Base-by-base conservation (phyloP, 2,888 invertebrate genomes). In the Melipona beecheii region DNA sequence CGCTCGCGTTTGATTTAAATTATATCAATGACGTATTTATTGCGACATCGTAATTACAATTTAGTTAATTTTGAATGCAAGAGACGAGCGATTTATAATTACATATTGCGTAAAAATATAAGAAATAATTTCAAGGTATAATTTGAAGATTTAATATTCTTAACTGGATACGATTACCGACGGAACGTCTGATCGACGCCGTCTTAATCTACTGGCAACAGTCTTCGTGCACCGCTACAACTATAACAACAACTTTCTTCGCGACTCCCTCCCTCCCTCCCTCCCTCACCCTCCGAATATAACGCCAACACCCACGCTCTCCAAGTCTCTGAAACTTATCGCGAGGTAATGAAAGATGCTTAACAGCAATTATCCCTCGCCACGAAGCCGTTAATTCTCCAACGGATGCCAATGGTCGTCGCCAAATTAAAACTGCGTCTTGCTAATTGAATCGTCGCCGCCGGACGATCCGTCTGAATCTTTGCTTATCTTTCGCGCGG, bases 401-500 rank as follows among this genome's bases (percentile, higher is more conserved):
- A 49, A 58, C 71, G 17, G 65, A 58, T 70, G 64, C 43, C 64
- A 66, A 80, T 70, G 54, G 21, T 17, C 21, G 65, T 54, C 31
- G 60, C 50, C 52, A 66, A 81, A 80, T 71, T 75, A 66, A 71
- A 81, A 75, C 75, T 71, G n/a, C 74, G 56, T 43, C 60, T 49
- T 52, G 31, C 49, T 82, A 82, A 82, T 80, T 80, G 71, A 81
- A 81, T 83, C 71, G 19, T 50, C 31, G 11, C 19, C n/a, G 5
- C 17, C 54, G 24, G 60, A 65, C 65, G 54, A 79, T 75, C 54
- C 75, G 65, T 80, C 60, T 58, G 52, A 43, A 36, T 58, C 70
- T 82, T 75, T 66, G 71, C 82, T 79, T 82, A 82, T 80, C 80
- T 79, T 52, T 27, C 64, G n/a, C 21, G 52, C 43, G 69, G 17